Conservation (phyloP, 92 coral and sea anemone genomes). For the Muricea muricata region DNA sequence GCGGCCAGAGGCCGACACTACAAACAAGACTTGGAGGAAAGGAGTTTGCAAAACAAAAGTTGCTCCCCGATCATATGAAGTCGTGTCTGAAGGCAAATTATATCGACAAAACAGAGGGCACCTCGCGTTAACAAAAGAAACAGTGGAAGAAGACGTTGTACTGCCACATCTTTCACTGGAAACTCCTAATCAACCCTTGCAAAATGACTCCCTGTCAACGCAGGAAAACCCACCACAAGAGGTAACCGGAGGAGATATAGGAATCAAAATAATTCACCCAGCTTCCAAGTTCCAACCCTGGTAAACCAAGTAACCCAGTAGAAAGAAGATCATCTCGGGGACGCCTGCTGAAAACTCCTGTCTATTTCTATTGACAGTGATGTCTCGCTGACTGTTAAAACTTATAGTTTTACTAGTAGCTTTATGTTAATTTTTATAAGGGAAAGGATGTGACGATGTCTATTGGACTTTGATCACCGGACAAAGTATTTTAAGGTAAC, state of each 20-base stretch:
- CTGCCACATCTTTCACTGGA: background rate
- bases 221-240: background rate
- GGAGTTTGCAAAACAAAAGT: conserved; percentile 64
- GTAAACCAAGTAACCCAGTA: background rate
- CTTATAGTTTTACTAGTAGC: conserved; percentile 24
- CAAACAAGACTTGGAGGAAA: conserved; percentile 60
- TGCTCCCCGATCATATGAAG: conserved; percentile 67
- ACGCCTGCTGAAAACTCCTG: no score
- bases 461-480: no score
- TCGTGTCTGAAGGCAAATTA: conserved; percentile 49
- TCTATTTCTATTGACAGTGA: no score
- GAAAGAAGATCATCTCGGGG: conserved; percentile 69
- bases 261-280: background rate
- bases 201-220: background rate
- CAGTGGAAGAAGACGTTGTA: background rate
- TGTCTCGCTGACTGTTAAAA: no score
- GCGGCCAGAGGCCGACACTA: conserved; percentile 68
- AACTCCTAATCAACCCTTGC: background rate
- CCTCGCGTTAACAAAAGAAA: conserved; percentile 58
- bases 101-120: conserved; percentile 67
- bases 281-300: background rate
- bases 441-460: no score
- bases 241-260: no score
- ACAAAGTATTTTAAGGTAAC: no score
- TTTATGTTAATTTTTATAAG: no score